Percentiles rank a stretch among this genome's conserved stretches.
Evolutionary conservation across 2,113 vertebrate species (phyloP).

Genomic region (Panthera tigris): DNA sequence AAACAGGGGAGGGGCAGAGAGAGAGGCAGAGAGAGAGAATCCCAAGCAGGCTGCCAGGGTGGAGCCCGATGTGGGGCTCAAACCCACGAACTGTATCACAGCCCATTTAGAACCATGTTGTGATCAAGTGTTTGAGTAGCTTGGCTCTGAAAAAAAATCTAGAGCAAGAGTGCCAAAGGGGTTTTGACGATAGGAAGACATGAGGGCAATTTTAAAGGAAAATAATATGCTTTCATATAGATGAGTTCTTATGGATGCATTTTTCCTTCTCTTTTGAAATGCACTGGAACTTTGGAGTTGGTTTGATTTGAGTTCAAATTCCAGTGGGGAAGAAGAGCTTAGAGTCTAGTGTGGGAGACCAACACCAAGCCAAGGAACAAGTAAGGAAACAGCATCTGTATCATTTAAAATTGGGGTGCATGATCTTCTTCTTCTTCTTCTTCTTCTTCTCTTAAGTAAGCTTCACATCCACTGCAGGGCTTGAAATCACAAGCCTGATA

Average conservation of each 20-base stretch:
- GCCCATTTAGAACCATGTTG: neutral
- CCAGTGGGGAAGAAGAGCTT: neutral
- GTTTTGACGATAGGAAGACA: neutral
- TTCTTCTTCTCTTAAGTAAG: no score
- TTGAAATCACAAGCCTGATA: no score
- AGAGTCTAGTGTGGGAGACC: neutral
- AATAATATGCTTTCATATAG: neutral
- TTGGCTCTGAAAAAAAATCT: neutral
- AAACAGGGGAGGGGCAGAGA: no score
- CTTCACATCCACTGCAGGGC: no score
- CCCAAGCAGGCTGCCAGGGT: no score
- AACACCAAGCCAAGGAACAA: neutral
- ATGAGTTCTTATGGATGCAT: neutral
- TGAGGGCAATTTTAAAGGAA: neutral
- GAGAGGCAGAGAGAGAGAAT: no score
- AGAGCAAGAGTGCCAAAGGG: neutral
- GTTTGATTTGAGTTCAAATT: neutral
- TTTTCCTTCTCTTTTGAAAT: neutral
- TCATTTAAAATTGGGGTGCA: neutral
- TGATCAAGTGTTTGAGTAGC: neutral
- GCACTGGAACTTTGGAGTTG: neutral
- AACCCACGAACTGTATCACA: neutral
- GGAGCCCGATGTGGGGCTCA: no score
- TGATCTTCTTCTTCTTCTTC: neutral
- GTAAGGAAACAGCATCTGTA: neutral